Base-by-base conservation (phyloP, 2,797 vertebrate genomes). In the Bradypodion pumilum region DNA sequence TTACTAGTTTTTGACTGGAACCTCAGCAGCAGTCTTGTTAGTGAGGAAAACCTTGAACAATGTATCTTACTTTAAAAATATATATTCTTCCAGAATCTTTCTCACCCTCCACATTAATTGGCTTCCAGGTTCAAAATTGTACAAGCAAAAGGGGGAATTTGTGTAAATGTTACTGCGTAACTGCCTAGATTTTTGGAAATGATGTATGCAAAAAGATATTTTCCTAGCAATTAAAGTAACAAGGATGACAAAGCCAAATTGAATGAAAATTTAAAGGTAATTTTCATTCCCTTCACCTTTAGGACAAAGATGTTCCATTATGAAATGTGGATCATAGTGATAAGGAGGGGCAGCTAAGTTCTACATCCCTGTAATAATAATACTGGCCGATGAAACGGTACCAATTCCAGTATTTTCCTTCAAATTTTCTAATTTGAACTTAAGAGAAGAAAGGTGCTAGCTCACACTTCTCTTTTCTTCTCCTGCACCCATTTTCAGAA, bases 1-100 rank as follows among this genome's bases (percentile, higher is more conserved):
- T 96, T 92, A 94, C 96, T 95, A 95, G 93, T 95, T 95, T 95
- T 96, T 94, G 95, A 95, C 94, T 92, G 88, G 89, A 92, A 94
- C 88, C 91, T 94, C 72, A 87, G 89, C 92, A 86, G 76, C 79
- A 21, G 79, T 88, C 89, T 91, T 91, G 87, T 92, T 90, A 86
- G 60, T 13, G 29, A 72, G 16, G 46, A 44, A 88, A 88, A 70
- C 73, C 88, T 89, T 56, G 63, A 76, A 88, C 78, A 83, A 92
- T 69, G 37, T 77, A 23, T 84, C 87, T 90, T 83, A 37, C 85
- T 91, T n/a, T 7, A 70, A 56, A 80, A 59, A 70, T 40, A 56
- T 40, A 46, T 46, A n/a, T 46, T 46, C 16, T 13, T 32, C 40
- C 59, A 63, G 59, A 74, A 81, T 65, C n/a, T 74, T 73, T 6